Conservation (phyloP, 2,113 vertebrate genomes). For the Phrynosoma platyrhinos region DNA sequence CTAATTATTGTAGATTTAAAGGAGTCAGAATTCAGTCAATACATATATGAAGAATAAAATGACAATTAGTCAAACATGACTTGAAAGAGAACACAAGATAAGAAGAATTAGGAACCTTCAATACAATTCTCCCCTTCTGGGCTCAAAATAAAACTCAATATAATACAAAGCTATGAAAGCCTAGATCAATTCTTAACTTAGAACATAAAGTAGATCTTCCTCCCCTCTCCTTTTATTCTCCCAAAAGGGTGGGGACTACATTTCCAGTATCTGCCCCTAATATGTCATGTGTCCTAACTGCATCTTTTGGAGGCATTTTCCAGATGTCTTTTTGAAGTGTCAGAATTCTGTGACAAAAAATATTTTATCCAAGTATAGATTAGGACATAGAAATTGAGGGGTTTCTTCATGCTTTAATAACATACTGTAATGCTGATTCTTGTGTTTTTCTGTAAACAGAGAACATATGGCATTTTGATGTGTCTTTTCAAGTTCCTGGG, state of each 20-base stretch:
- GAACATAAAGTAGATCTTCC: too few species aligned
- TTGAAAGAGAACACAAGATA: neutral
- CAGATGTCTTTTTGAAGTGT: neutral
- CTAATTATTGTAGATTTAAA: neutral
- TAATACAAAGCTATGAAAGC: too few species aligned
- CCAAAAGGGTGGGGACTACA: neutral
- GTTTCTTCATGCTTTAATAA: neutral
- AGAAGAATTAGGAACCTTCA: neutral
- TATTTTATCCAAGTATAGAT: neutral
- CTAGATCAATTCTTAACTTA: too few species aligned
- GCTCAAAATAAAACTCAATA: too few species aligned
- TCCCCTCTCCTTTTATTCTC: too few species aligned
- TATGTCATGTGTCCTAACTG: neutral
- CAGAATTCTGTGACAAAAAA: neutral
- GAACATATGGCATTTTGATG: neutral
- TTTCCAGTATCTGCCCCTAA: neutral
- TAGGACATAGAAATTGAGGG: neutral
- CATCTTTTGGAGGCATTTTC: neutral
- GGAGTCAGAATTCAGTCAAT: neutral
- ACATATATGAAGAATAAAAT: neutral
- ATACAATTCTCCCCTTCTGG: too few species aligned
- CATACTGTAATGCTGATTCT: constrained; percentile 22
- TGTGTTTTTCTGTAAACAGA: neutral
- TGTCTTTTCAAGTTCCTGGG: constrained; percentile 28
- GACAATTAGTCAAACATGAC: neutral